These are phyloP conservation scores for Agelastica alni DNA, from an alignment of 2,888 invertebrate species.

Conservation along the genomic window DNA sequence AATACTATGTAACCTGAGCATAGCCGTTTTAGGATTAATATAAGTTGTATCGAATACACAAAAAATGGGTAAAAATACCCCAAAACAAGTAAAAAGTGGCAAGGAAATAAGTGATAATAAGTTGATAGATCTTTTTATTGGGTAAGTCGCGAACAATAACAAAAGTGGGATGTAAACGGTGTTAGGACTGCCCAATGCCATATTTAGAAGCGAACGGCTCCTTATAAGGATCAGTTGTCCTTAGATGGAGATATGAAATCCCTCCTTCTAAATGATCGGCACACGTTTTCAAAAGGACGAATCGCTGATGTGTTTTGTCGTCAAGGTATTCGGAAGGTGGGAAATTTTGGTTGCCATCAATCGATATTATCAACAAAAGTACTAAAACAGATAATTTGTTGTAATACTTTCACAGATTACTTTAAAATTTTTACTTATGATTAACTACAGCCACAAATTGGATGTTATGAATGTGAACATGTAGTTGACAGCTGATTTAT, in stretches of 20 bases:
- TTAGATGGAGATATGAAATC: conserved; percentile 80
- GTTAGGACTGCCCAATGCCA: conserved; percentile 73
- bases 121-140: neutral
- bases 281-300: conserved; percentile 44
- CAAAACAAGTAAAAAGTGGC: neutral
- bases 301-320: conserved; percentile 12
- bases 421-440: too few species aligned
- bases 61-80: neutral
- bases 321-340: conserved; percentile 2
- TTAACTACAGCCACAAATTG: too few species aligned
- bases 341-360: neutral
- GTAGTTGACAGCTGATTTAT: too few species aligned
- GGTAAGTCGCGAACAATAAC: conserved; percentile 23
- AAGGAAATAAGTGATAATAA: neutral
- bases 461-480: too few species aligned
- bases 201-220: conserved; percentile 81
- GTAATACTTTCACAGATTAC: too few species aligned
- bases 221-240: conserved; percentile 82
- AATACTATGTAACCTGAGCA: conserved; percentile 44
- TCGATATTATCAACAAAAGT: neutral
- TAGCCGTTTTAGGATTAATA: conserved; percentile 46
- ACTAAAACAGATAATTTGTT: neutral
- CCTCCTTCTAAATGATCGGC: conserved; percentile 62
- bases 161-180: conserved; percentile 56
- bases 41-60: conserved; percentile 8